A percentile compares a stretch with the other conserved stretches of the same genome.
phyloP scores from a whole-genome alignment of 2,113 vertebrate species.

The Nymphicus hollandicus region DNA sequence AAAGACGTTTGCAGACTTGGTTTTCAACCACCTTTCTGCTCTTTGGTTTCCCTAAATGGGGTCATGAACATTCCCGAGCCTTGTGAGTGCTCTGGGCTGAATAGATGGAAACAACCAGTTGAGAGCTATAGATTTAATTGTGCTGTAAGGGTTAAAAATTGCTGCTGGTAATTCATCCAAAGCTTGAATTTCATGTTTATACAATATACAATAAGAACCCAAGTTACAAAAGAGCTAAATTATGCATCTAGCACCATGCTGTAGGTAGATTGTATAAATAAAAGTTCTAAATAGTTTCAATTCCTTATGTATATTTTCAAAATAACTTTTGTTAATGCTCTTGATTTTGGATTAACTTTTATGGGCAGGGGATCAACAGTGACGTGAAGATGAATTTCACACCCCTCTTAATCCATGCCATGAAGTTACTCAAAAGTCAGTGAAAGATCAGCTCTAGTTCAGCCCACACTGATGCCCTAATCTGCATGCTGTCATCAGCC shows the following conservation, averaged over 20 bases:
- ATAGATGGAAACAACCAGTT: not conserved
- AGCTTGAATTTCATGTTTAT: not conserved
- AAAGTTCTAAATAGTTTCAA: slow-evolving; percentile 3
- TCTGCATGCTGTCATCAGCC: slow-evolving; percentile 58
- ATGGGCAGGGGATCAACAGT: not conserved
- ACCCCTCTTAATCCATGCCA: slow-evolving; percentile 4
- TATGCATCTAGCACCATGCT: not conserved
- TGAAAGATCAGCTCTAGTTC: slow-evolving; percentile 64
- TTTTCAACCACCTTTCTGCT: not conserved
- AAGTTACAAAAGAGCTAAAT: not conserved
- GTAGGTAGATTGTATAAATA: not conserved
- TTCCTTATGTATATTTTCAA: slow-evolving; percentile 20
- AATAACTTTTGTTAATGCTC: slow-evolving; percentile 17
- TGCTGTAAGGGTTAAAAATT: not conserved
- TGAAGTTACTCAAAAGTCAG: slow-evolving; percentile 55
- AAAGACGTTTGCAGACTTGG: not conserved
- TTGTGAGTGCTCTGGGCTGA: not conserved
- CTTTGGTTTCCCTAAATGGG: not conserved
- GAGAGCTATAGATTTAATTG: not conserved
- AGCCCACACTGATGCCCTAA: slow-evolving; percentile 52
- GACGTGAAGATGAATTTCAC: slow-evolving; percentile 53
- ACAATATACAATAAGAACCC: not conserved
- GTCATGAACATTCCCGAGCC: not conserved
- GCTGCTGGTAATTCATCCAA: not conserved
- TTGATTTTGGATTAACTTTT: slow-evolving; percentile 43